Evolutionary conservation across 2,888 invertebrate genomes (phyloP).

Genomic region (Lithosia quadra): DNA sequence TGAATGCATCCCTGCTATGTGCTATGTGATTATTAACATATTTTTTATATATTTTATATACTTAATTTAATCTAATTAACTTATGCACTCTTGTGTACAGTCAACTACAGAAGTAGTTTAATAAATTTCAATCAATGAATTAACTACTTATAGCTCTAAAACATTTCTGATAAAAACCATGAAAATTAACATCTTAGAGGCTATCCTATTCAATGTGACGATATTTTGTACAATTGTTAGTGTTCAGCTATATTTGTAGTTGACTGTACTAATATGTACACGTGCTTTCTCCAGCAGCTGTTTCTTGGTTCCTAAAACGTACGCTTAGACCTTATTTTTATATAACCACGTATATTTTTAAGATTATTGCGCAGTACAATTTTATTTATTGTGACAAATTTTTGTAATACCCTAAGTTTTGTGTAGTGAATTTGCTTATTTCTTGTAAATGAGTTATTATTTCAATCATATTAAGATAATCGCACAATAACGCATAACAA

Average conservation of each 20-base stretch:
- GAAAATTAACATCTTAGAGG: too few relatives aligned
- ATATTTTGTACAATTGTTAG: too few relatives aligned
- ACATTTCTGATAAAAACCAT: too few relatives aligned
- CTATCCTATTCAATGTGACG: too few relatives aligned
- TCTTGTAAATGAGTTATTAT: neutral
- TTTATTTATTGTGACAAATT: slow-evolving; percentile 20
- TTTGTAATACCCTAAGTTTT: neutral
- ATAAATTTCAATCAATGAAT: neutral
- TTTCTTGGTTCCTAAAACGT: slow-evolving; percentile 43
- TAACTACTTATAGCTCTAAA: neutral
- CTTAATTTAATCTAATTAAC: neutral
- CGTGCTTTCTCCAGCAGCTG: slow-evolving; percentile 35
- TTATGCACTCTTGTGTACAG: neutral
- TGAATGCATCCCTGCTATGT: too few relatives aligned
- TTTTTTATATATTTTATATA: neutral
- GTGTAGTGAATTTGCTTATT: slow-evolving; percentile 31
- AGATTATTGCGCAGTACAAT: slow-evolving; percentile 41
- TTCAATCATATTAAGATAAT: too few relatives aligned
- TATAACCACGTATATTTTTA: slow-evolving; percentile 10
- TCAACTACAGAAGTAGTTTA: neutral
- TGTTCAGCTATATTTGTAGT: neutral
- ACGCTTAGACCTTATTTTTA: slow-evolving; percentile 40
- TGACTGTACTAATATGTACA: neutral
- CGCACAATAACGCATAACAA: neutral
- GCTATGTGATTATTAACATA: neutral